These are phyloP conservation scores for Halichondria panicea DNA, from an alignment of 37 sponge, comb jelly and placozoan genomes.

Conservation along the genomic window DNA sequence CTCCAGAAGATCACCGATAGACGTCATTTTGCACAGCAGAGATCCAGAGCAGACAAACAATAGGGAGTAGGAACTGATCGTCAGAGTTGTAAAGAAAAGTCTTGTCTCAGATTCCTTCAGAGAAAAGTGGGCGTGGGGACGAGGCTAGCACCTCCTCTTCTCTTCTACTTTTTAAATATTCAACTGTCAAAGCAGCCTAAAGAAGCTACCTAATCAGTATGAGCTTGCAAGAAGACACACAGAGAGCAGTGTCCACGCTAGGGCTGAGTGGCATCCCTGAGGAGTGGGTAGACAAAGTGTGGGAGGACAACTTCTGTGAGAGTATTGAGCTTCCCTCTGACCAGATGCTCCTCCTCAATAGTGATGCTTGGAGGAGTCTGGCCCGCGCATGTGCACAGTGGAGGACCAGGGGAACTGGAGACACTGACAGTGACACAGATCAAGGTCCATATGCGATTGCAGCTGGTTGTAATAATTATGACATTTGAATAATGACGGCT, in stretches of 20 bases:
- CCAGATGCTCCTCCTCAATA: neutral
- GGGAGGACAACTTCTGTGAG: slow-evolving; percentile 57
- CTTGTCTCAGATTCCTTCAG: no score
- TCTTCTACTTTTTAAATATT: neutral
- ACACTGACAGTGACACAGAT: no score
- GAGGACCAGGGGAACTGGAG: slow-evolving; percentile 1
- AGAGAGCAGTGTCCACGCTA: slow-evolving; percentile 37
- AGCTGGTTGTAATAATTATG: neutral
- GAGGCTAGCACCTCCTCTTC: neutral
- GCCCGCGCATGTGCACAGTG: slow-evolving; percentile 13
- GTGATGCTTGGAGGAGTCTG: slow-evolving; percentile 11
- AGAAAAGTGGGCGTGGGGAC: no score
- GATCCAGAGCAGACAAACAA: neutral
- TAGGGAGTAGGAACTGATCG: neutral
- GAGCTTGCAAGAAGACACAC: slow-evolving; percentile 17
- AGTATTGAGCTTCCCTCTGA: slow-evolving; percentile 10
- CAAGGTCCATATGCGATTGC: no score
- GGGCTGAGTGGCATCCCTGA: slow-evolving; percentile 10
- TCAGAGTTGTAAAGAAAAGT: neutral
- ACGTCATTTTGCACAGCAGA: neutral
- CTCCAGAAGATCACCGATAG: neutral
- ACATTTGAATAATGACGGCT: neutral
- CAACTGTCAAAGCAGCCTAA: neutral
- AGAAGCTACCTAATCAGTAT: slow-evolving; percentile 6
- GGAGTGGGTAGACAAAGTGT: slow-evolving; percentile 41